Conservation (phyloP, 2,888 invertebrate genomes). For the Sminthurinus aureus region DNA sequence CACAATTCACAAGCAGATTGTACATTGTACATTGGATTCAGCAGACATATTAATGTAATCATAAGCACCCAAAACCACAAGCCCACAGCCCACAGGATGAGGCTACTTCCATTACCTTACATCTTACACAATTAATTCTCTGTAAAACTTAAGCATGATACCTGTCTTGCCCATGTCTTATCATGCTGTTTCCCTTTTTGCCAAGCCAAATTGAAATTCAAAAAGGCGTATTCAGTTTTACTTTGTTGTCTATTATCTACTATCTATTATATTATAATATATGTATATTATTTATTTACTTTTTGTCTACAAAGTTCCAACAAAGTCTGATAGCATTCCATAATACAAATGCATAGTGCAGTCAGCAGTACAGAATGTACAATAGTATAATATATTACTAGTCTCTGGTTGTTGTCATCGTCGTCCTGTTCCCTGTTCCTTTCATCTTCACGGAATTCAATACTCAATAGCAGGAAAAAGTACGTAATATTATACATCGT, state of each 20-base stretch:
- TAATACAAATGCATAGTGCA: no score
- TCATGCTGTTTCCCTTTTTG: constrained; percentile 18
- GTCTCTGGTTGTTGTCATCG: no score
- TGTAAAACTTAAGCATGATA: constrained; percentile 9
- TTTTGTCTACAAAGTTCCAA: not conserved
- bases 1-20: no score
- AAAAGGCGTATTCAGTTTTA: constrained; percentile 33
- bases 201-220: constrained; percentile 26
- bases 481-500: no score
- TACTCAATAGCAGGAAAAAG: no score
- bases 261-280: no score
- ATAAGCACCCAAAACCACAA: constrained; percentile 11
- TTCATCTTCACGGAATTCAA: no score
- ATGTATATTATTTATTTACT: not conserved
- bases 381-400: no score
- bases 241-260: not conserved
- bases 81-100: constrained; percentile 12
- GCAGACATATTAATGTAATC: no score
- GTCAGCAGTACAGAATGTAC: no score
- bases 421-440: no score
- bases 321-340: not conserved
- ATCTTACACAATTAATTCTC: constrained; percentile 34
- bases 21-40: no score
- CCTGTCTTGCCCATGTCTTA: constrained; percentile 29
- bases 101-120: constrained; percentile 23